Evolutionary conservation across 2,888 invertebrate genomes (phyloP), one percentile per base, ranked within the genome.

Genomic region (Chloromyia formosa): DNA sequence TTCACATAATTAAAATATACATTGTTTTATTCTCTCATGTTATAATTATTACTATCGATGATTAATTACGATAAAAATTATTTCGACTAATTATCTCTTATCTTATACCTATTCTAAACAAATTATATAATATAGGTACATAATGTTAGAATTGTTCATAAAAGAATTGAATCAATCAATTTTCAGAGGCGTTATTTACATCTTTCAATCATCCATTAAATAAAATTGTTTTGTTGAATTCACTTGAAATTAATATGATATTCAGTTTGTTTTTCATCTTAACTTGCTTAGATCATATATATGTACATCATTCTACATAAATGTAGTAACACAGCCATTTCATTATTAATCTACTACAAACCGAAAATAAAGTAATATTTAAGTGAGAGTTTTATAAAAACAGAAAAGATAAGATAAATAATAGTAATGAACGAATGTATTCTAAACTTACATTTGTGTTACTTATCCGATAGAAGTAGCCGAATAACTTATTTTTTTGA

Each of bases 261-360:
- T 35, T 4, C 49, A 66, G 40, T 64, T 64, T n/a, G 16, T 10
- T 64, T 14, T 64, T 64, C 45, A 10, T 66, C 66, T 66, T 64
- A 64, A 42, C 27, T 35, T 7, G 27, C 27, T 61, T 49, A 66
- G 45, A 49, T 71, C 56, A 49, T 3, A 58, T 40, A 35, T 35
- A 35, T 35, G 7, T 35, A 35, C 27, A 35, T 2, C 27, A 35
- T 35, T 35, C 27, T 4, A 7, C 7, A 35, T 35, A 35, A 35
- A 35, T 42, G 56, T 40, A 71, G 23, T 56, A 71, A 71, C 71
- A 71, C 71, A 71, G 71, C 71, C 71, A 42, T 71, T 71, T 56
- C 56, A 18, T 71, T 71, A 35, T 71, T 71, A 71, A 49, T 16
- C 45, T 66, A 66, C 49, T 45, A 10, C 18, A 49, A 49, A 49